Evolutionary conservation across 1,140 invertebrate species (phyloP), one percentile per base, ranked within the genome.

Genomic region (Drosophila asahinai): DNA sequence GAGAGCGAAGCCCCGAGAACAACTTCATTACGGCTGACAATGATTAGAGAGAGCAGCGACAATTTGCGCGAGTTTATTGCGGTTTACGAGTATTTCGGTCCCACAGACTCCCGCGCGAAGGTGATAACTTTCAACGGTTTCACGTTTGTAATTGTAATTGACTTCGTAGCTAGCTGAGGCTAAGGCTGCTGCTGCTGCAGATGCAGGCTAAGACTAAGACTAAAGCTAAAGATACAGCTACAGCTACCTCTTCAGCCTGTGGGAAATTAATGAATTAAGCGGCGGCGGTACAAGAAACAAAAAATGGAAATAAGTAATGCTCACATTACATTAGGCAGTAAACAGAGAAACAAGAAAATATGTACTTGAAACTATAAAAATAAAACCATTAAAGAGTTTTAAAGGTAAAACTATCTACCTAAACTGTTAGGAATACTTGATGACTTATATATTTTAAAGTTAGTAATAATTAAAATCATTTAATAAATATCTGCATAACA

Each of bases 81-180:
- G 77, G 81, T 64, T 81, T 64, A 59, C 51, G 60, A 51, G 48
- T 38, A 57, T 62, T 68, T 68, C 64, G 67, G 63, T 74, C 47
- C 76, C 81, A 64, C 75, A 84, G 82, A 80, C 68, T 73, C 54
- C 78, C 62, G 58, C 81, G 63, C 54, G 36, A 75, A 83, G 86
- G 84, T 90, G 84, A 89, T 89, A 89, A 89, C 84, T 89, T 89
- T 89, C 84, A 89, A 89, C 84, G 84, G 84, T 90, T 90, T 84
- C 84, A 87, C 84, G 75, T 89, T 89, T 70, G 80, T 75, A 80
- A 87, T 87, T 87, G 81, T 74, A 80, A 87, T 87, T 87, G 81
- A 79, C 77, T 80, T 78, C 67, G 80, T 49, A 59, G 80, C 40
- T 42, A 38, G 25, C 58, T 72, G 51, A 51, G 57, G 64, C 40